Evolutionary conservation across 2,113 vertebrate genomes (phyloP).

Genomic region (Tachycineta bicolor): DNA sequence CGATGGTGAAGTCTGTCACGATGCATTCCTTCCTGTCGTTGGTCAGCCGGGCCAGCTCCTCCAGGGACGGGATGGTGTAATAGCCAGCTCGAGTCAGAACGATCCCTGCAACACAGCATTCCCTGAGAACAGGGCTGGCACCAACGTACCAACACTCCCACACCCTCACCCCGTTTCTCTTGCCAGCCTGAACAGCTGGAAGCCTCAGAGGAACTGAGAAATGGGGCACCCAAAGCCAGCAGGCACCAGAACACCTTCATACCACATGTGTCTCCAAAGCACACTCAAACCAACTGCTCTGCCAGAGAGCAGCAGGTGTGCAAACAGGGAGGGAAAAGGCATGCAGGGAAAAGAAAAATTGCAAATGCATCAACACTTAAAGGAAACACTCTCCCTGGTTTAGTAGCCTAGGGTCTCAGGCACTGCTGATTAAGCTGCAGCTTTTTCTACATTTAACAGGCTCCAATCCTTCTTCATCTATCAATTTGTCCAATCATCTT

Average conservation of each 20-base stretch:
- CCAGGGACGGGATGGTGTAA: slow-evolving; percentile 93
- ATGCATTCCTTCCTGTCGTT: slow-evolving; percentile 85
- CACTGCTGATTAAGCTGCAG: background rate
- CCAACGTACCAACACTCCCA: rapidly evolving
- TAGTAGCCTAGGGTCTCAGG: background rate
- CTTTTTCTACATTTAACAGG: background rate
- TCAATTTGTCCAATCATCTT: background rate
- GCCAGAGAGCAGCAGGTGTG: background rate
- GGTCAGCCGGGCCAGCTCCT: slow-evolving; percentile 85
- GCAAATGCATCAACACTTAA: background rate
- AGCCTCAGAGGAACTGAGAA: background rate
- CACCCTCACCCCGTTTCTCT: background rate
- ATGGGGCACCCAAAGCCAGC: background rate
- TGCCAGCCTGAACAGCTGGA: background rate
- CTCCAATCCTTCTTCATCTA: background rate
- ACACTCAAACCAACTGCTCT: rapidly evolving
- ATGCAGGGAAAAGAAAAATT: background rate
- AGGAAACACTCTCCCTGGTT: background rate
- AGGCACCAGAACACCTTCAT: background rate
- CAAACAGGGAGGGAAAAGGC: background rate
- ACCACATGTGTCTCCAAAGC: background rate
- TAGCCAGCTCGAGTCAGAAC: slow-evolving; percentile 87
- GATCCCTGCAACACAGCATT: slow-evolving; percentile 76
- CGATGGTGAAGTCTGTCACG: slow-evolving; percentile 91
- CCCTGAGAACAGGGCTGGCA: background rate